Base-by-base conservation (phyloP, 2,888 invertebrate species). In the Lysandra coridon region DNA sequence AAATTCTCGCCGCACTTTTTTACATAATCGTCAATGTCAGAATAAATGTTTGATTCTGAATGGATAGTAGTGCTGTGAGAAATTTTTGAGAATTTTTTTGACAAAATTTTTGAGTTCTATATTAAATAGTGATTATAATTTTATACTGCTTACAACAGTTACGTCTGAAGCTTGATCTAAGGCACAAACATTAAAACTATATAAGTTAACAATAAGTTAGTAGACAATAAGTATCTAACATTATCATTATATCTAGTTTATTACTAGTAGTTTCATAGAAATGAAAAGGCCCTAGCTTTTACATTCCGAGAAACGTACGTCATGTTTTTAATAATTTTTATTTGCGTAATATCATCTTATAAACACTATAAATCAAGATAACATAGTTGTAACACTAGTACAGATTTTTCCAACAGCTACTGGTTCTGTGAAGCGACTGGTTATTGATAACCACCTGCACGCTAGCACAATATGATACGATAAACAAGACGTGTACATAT, bases 341-440 rank as follows among this genome's bases (percentile, higher is more conserved):
- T 69, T 33, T 64, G 64, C 64, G 64, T 64, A 30, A 30, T 30
- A 62, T n/a, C n/a, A 5, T 69, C 69, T 14, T 17, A 37, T 37
- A 69, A 69, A 69, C 64, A 69, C 12, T 1, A 69, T 30, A 33
- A 69, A 69, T 69, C 33, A 69, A 37, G 69, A 69, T 37, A 17
- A 37, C 69, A 69, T 37, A 69, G 64, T 64, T 64, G 69, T 69
- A 33, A 69, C 2, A 69, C 33, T 69, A 69, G 37, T 69, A 69
- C 69, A 69, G 14, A 69, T 69, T 37, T 64, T 69, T 37, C 69
- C 69, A 33, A 5, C 69, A 37, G 69, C 69, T 69, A 69, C 69
- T 69, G 33, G 33, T 69, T 69, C 69, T 69, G 69, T 69, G 69
- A 69, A 69, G 69, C 14, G 69, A 69, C 69, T 10, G 14, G 69